A percentile compares a stretch with the other conserved stretches of the same genome.
phyloP scores from a whole-genome alignment of 2,888 invertebrate genomes.

The Aethes cnicana region DNA sequence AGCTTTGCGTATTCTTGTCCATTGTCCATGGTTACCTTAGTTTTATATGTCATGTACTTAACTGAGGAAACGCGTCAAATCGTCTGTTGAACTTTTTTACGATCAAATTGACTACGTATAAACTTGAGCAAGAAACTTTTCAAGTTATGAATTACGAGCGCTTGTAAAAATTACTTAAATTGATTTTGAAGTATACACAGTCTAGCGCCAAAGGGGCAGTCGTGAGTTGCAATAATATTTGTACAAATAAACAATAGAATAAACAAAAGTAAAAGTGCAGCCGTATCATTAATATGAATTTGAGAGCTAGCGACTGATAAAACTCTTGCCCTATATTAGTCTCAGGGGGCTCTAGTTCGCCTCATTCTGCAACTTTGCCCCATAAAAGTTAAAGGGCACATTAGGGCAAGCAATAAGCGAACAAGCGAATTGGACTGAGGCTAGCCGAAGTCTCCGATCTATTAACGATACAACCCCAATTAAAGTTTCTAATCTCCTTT shows the following conservation, averaged over 20 bases:
- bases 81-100: too few relatives aligned
- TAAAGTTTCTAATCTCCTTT: slow-evolving; percentile 18
- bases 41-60: too few relatives aligned
- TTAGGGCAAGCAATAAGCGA: slow-evolving; percentile 78
- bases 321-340: slow-evolving; percentile 71
- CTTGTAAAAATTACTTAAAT: too few relatives aligned
- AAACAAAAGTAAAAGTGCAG: slow-evolving; percentile 31
- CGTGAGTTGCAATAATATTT: too few relatives aligned
- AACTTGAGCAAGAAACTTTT: too few relatives aligned
- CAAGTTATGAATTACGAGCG: too few relatives aligned
- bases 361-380: slow-evolving; percentile 71
- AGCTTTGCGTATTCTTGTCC: too few relatives aligned
- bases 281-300: slow-evolving; percentile 64
- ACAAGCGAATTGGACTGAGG: slow-evolving; percentile 62
- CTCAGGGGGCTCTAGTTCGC: slow-evolving; percentile 51
- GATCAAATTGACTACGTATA: too few relatives aligned
- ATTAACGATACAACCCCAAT: slow-evolving; percentile 28
- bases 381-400: slow-evolving; percentile 81
- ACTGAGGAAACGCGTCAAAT: too few relatives aligned
- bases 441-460: slow-evolving; percentile 51
- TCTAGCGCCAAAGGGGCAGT: too few relatives aligned
- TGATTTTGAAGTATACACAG: too few relatives aligned
- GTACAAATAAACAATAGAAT: not conserved
- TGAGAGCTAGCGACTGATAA: slow-evolving; percentile 65
- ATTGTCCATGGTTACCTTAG: too few relatives aligned